Evolutionary conservation across 2,113 vertebrate genomes (phyloP).

Genomic region (Taxidea taxus): DNA sequence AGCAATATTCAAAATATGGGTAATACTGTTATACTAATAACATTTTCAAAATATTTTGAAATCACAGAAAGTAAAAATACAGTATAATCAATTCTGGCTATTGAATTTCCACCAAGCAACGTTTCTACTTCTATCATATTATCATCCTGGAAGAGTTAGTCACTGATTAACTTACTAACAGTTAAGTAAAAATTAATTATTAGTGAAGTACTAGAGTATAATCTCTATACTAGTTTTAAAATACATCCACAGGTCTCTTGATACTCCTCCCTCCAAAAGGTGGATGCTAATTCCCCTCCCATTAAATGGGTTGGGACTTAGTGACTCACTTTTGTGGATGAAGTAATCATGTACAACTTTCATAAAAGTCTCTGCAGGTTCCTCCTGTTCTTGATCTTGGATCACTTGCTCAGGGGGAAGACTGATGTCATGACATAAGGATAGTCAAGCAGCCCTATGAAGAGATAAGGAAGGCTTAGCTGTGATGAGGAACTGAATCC

Average conservation of each 20-base stretch:
- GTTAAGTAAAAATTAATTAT: neutral
- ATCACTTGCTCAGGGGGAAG: neutral
- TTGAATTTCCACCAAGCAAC: neutral
- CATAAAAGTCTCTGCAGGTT: neutral
- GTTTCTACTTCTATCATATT: neutral
- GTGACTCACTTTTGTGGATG: neutral
- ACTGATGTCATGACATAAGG: neutral
- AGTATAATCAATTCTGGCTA: neutral
- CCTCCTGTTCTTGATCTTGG: neutral
- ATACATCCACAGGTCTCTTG: neutral
- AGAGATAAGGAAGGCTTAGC: neutral
- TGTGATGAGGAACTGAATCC: neutral
- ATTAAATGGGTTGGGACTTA: neutral
- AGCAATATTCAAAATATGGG: neutral
- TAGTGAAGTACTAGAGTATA: neutral
- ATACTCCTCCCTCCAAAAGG: neutral
- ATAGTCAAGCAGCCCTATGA: neutral
- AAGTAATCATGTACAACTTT: neutral
- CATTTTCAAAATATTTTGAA: constrained; percentile 3
- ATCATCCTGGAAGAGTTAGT: neutral
- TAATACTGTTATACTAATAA: neutral
- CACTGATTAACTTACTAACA: neutral
- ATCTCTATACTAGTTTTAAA: neutral
- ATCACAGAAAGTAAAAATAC: neutral
- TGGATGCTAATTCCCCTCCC: neutral